Conservation (phyloP, 64 coral and sea anemone genomes). For the Dendrophyllia cribrosa region DNA sequence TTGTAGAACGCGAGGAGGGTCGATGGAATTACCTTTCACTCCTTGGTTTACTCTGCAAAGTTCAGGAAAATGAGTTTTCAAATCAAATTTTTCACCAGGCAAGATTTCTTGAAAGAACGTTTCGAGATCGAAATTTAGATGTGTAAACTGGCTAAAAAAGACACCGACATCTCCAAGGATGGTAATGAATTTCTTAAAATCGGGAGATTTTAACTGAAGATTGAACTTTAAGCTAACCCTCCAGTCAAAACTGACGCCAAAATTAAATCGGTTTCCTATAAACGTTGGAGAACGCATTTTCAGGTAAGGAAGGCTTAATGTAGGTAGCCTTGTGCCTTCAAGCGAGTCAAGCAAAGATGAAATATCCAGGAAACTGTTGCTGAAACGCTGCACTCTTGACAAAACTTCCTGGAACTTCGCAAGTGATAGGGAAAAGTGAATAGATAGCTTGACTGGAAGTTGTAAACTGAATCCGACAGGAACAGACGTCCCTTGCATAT, state of each 20-base stretch:
- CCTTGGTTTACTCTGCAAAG: constrained; percentile 32
- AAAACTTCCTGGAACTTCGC: constrained; percentile 63
- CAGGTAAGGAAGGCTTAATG: constrained; percentile 41
- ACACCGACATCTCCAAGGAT: constrained; percentile 60
- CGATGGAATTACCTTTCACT: background rate
- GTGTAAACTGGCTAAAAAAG: constrained; percentile 73
- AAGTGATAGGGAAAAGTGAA: constrained; percentile 78
- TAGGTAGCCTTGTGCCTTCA: constrained; percentile 59
- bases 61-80: constrained; percentile 19
- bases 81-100: constrained; percentile 64
- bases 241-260: constrained; percentile 93
- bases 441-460: constrained; percentile 76
- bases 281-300: constrained; percentile 10
- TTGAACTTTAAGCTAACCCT: constrained; percentile 75
- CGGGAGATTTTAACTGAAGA: constrained; percentile 67
- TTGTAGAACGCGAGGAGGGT: constrained; percentile 57
- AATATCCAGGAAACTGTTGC: constrained; percentile 86
- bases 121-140: constrained; percentile 72
- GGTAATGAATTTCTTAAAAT: constrained; percentile 59
- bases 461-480: constrained; percentile 75
- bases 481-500: constrained; percentile 53
- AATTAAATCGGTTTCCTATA: constrained; percentile 38
- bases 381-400: constrained; percentile 66
- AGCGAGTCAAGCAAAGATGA: constrained; percentile 76
- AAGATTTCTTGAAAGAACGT: constrained; percentile 74